Percentiles rank a stretch among this genome's conserved stretches.
Evolutionary conservation across 2,888 invertebrate species (phyloP).

Genomic region (Zaprionus obscuricornis): DNA sequence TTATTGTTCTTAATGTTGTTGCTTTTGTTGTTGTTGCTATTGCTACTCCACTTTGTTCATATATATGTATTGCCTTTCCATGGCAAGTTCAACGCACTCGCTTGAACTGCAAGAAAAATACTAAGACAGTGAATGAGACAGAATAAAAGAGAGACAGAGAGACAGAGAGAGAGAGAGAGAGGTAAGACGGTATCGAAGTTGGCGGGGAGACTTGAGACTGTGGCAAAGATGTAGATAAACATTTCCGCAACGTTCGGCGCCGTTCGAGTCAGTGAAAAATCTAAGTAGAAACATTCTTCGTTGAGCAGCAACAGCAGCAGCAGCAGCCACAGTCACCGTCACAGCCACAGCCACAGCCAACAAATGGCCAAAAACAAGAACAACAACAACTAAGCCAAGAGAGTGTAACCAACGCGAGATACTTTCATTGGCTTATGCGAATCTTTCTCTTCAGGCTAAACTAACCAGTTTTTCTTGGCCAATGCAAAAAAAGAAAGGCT

Average conservation of each 20-base stretch:
- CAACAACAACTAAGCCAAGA: conserved; percentile 51
- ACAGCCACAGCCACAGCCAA: conserved; percentile 10
- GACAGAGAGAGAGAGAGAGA: conserved; percentile 16
- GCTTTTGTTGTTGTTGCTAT: conserved; percentile 8
- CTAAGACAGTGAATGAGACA: conserved; percentile 24
- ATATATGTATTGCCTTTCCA: conserved; percentile 49
- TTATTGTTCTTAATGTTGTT: background rate
- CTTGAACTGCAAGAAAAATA: conserved; percentile 74
- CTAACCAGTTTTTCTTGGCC: conserved; percentile 72
- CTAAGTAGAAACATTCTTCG: conserved; percentile 74
- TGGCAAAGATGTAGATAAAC: conserved; percentile 64
- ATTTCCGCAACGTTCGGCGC: conserved; percentile 72
- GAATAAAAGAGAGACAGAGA: conserved; percentile 12
- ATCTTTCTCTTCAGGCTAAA: conserved; percentile 69
- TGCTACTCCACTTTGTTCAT: conserved; percentile 71
- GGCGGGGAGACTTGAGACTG: too few relatives aligned
- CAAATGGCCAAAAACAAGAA: conserved; percentile 5
- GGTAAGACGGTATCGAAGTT: background rate
- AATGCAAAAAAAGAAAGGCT: conserved; percentile 80
- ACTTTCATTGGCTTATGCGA: conserved; percentile 70
- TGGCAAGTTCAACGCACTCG: conserved; percentile 79
- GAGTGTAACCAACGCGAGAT: conserved; percentile 59
- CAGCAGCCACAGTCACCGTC: conserved; percentile 14
- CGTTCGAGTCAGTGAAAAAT: conserved; percentile 57
- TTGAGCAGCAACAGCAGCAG: conserved; percentile 4